Evolutionary conservation across 2,888 invertebrate species (phyloP).

Genomic region (Lasioglossum oenotherae): DNA sequence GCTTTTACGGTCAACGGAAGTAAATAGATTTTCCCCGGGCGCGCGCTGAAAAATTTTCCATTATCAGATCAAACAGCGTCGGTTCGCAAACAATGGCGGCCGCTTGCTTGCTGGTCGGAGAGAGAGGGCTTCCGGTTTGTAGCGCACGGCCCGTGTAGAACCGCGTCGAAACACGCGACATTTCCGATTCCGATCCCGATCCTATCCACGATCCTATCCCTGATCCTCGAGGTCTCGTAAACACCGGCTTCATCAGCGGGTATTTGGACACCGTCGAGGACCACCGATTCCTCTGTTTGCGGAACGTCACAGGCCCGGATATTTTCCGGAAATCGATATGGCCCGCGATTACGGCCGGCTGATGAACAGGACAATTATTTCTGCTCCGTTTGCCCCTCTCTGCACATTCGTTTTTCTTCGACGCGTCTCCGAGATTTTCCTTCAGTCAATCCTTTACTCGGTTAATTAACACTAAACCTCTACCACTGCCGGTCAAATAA

Average conservation of each 20-base stretch:
- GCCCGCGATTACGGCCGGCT: neutral
- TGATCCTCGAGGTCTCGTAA: slow-evolving; percentile 15
- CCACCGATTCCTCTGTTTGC: slow-evolving; percentile 23
- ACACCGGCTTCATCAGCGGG: slow-evolving; percentile 26
- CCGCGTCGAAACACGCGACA: neutral
- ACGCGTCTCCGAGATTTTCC: neutral
- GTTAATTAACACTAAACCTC: neutral
- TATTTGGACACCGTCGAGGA: slow-evolving; percentile 38
- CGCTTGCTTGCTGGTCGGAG: neutral
- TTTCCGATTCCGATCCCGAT: neutral
- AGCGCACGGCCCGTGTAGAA: neutral
- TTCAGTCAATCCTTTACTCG: neutral
- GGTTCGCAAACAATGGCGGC: neutral
- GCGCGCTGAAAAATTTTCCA: slow-evolving; percentile 1
- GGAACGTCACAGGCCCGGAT: neutral
- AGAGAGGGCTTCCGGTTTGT: neutral
- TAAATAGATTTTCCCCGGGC: neutral
- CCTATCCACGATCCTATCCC: no score
- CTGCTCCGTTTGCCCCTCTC: neutral
- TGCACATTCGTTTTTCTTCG: neutral
- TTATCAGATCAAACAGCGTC: slow-evolving; percentile 1
- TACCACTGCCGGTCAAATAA: no score
- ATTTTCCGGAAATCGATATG: slow-evolving; percentile 18
- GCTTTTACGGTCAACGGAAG: slow-evolving; percentile 12
- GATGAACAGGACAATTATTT: slow-evolving; percentile 9